Evolutionary conservation across 92 coral and sea anemone genomes (phyloP), one percentile per base, ranked within the genome.

Genomic region (Palythoa grandiflora): DNA sequence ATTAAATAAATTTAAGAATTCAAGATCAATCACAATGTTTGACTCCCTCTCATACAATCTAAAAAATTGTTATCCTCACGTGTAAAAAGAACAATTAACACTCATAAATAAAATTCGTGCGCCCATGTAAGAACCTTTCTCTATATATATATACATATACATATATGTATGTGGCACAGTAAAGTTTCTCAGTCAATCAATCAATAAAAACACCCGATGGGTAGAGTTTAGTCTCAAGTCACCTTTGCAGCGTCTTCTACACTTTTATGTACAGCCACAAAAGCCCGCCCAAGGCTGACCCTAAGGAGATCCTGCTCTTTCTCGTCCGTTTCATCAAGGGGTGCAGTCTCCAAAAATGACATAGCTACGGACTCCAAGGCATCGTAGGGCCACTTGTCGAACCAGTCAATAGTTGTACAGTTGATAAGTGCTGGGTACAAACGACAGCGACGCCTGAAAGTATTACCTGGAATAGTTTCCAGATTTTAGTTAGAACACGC

Each of bases 351-450:
- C 63, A 96, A 87, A 83, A 95, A 93, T 15, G 98, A 87, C 14
- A 89, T 76, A 28, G 98, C 99, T 7, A 96, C 98, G 17, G 96
- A 92, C 85, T 92, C 95, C 54, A 96, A 88, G 6, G 99, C 99
- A 51, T 95, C 99, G 51, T 90, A 85, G 7, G 99, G 98, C 99
- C 99, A 96, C 59, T 92, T 93, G 79, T 96, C 98, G 79, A 91
- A 96, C 99, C 99, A 96, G 77, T 96, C 99, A 50, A 96, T 96
- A 0, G 98, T 93, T 74, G 98, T 95, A 36, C 98, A 95, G 91
- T 96, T 96, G 78, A 96, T 95, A 37, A 96, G 83, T 39, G 98
- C 90, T 40, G 99, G 99, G 80, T 96, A 96, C 71, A 93, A 94
- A 66, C 98, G 98, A 68, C 98, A 95, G 55, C 94, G 93, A 7